Percentiles rank a stretch among this genome's conserved stretches.
Evolutionary conservation across 2,797 vertebrate species (phyloP).

Genomic region (Sarcophilus harrisii): DNA sequence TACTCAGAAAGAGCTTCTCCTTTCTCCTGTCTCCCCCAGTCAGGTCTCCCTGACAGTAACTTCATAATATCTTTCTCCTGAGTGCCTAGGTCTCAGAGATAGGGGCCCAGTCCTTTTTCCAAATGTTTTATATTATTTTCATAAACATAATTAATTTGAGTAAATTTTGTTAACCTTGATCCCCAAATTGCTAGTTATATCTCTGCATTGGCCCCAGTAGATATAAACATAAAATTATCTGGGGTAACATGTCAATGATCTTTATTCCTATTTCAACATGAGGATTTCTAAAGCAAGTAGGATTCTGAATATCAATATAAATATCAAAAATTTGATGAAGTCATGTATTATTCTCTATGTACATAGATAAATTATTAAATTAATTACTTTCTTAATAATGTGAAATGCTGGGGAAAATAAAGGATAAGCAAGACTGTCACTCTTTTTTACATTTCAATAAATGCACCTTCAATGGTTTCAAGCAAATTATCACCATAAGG

Average conservation of each 20-base stretch:
- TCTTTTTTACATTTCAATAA: slow-evolving; percentile 28
- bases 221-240: background rate
- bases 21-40: background rate
- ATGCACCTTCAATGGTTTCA: background rate
- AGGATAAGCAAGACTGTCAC: background rate
- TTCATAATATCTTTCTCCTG: background rate
- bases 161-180: background rate
- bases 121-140: background rate
- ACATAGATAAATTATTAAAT: slow-evolving; percentile 12
- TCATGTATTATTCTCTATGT: background rate
- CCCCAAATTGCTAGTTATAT: background rate
- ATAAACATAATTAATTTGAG: background rate
- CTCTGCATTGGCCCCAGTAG: background rate
- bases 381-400: background rate
- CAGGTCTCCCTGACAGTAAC: background rate
- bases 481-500: background rate
- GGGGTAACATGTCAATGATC: background rate
- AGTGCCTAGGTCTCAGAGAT: background rate
- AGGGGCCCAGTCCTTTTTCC: background rate
- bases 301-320: background rate
- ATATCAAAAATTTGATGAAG: background rate
- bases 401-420: background rate
- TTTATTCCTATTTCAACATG: background rate
- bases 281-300: background rate
- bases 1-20: background rate